Evolutionary conservation across 2,888 invertebrate species (phyloP).

Genomic region (Mythimna lalbum): DNA sequence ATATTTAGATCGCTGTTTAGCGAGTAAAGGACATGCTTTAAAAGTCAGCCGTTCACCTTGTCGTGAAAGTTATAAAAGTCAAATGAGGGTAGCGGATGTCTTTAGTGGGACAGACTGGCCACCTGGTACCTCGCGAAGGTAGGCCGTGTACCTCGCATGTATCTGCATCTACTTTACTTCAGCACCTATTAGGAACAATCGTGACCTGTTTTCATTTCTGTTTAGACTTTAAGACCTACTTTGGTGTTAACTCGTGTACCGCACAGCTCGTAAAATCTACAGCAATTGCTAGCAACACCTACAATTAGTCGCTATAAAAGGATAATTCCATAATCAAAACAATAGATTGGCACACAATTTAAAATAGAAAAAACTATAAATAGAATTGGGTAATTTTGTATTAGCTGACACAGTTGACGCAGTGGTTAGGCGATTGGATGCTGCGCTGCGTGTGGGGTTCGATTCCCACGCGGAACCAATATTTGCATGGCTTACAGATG

Average conservation of each 20-base stretch:
- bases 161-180: constrained; percentile 23
- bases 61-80: constrained; percentile 52
- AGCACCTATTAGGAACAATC: constrained; percentile 3
- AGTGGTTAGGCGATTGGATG: too few relatives aligned
- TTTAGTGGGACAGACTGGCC: constrained; percentile 34
- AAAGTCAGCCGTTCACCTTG: constrained; percentile 23
- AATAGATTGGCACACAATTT: constrained; percentile 3
- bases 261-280: constrained; percentile 13
- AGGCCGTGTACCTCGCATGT: neutral
- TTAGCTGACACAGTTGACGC: too few relatives aligned
- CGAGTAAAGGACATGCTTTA: constrained; percentile 23
- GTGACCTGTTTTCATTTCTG: constrained; percentile 16
- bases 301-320: constrained; percentile 10
- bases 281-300: constrained; percentile 3
- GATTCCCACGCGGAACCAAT: too few relatives aligned
- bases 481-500: too few relatives aligned
- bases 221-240: constrained; percentile 4
- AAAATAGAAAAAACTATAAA: neutral
- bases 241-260: constrained; percentile 23
- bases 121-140: constrained; percentile 29
- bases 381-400: neutral
- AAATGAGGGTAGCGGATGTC: constrained; percentile 47
- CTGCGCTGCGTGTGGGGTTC: too few relatives aligned
- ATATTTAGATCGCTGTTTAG: constrained; percentile 42
- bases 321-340: constrained; percentile 1